A percentile compares a stretch with the other conserved stretches of the same genome.
Evolutionary conservation across 2,797 vertebrate genomes (phyloP).

Genomic region (Fratercula arctica): DNA sequence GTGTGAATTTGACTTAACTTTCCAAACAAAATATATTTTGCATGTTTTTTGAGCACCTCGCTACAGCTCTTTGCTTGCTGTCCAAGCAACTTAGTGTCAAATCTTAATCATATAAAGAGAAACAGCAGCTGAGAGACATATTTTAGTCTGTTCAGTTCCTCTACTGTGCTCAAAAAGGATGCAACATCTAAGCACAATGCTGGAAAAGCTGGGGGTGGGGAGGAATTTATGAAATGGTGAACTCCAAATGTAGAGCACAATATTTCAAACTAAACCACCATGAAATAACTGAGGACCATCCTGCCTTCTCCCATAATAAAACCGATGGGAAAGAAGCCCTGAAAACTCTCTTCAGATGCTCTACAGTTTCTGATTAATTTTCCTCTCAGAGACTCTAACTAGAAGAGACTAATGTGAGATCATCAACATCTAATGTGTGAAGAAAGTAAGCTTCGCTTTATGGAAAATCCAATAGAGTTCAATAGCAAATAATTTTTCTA

Average conservation of each 20-base stretch:
- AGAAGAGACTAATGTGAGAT: not conserved
- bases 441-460: slow-evolving; percentile 20
- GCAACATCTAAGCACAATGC: not conserved
- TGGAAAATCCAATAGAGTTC: slow-evolving; percentile 6
- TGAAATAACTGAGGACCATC: not conserved
- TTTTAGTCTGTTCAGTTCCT: slow-evolving; percentile 22
- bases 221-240: not conserved
- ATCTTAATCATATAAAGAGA: slow-evolving; percentile 4
- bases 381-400: not conserved
- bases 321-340: not conserved
- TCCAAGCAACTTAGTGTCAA: not conserved
- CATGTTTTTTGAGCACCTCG: not conserved
- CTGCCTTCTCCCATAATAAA: not conserved
- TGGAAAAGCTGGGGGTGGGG: not conserved
- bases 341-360: not conserved
- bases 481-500: slow-evolving; percentile 48
- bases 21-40: slow-evolving; percentile 16
- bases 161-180: not conserved
- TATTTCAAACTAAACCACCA: not conserved
- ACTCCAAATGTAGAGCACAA: not conserved
- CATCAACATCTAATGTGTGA: not conserved
- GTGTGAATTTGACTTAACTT: not conserved
- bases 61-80: not conserved
- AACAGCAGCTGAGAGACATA: slow-evolving; percentile 3
- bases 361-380: not conserved